Conservation (phyloP, 2,797 vertebrate genomes). For the Xenops minutus region DNA sequence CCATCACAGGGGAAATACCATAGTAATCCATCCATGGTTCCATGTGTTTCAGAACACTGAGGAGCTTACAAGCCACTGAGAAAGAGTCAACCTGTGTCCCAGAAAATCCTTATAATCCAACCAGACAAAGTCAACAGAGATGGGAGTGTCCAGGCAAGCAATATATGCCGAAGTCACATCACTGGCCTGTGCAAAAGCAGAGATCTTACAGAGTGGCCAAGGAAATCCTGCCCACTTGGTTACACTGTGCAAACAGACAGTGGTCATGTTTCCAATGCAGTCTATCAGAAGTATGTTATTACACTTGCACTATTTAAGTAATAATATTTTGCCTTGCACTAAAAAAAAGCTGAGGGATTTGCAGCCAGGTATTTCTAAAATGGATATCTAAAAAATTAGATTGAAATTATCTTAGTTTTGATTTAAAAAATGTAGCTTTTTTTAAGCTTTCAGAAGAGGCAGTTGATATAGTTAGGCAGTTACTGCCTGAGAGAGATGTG, state of each 20-base stretch:
- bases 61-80: neutral
- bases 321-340: neutral
- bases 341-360: neutral
- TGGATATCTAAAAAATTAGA: neutral
- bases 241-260: neutral
- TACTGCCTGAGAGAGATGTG: neutral
- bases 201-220: neutral
- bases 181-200: neutral
- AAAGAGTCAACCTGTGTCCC: too few species aligned
- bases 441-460: neutral
- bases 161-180: neutral
- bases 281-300: neutral
- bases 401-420: neutral
- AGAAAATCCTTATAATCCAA: neutral
- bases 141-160: rapidly evolving
- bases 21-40: rapidly evolving
- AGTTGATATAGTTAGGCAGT: neutral
- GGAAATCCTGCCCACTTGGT: neutral
- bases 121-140: neutral
- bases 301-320: neutral
- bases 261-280: neutral
- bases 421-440: neutral
- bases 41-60: neutral
- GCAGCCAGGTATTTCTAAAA: neutral
- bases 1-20: neutral